Conservation (phyloP, 2,888 invertebrate genomes). For the Therioaphis trifolii region DNA sequence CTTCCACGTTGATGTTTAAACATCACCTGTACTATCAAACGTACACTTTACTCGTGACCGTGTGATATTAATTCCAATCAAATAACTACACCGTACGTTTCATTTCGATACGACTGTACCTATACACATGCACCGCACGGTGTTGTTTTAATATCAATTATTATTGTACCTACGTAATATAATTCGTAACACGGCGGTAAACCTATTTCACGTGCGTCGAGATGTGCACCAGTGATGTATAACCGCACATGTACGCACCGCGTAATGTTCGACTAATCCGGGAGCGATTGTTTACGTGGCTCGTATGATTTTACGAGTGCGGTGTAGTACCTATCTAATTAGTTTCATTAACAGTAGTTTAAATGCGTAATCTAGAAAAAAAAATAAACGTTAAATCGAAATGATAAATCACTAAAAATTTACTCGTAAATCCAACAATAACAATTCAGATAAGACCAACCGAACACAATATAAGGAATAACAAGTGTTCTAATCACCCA, state of each 20-base stretch:
- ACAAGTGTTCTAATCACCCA: neutral
- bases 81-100: too few species aligned
- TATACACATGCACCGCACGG: too few species aligned
- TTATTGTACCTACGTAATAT: too few species aligned
- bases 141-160: too few species aligned
- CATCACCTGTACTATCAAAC: neutral
- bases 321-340: too few species aligned
- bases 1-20: neutral
- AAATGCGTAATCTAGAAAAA: neutral
- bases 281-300: too few species aligned
- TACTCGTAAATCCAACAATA: neutral
- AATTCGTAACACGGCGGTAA: too few species aligned
- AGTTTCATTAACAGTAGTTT: neutral
- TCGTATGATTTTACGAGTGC: too few species aligned
- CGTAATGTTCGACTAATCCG: too few species aligned
- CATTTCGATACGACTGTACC: too few species aligned
- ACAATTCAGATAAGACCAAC: slow-evolving; percentile 3
- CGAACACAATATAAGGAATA: slow-evolving; percentile 1
- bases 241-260: too few species aligned
- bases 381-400: neutral
- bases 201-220: neutral
- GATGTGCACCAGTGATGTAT: neutral
- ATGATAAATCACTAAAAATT: neutral
- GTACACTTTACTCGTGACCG: neutral
- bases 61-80: neutral